Evolutionary conservation across 2,113 vertebrate species (phyloP).

Genomic region (Hyperopisus bebe): DNA sequence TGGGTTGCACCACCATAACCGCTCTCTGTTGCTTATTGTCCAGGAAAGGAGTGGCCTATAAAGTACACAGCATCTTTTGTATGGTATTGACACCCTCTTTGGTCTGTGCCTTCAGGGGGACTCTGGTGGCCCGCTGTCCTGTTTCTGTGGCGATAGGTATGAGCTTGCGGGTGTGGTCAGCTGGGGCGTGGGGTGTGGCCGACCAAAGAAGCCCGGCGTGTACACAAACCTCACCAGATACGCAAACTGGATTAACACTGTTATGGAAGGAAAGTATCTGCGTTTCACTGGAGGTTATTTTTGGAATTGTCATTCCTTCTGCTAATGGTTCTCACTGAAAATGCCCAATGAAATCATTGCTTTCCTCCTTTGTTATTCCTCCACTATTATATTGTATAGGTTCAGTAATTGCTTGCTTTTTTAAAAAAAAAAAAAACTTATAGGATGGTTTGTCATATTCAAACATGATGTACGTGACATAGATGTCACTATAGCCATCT

Average conservation of each 20-base stretch:
- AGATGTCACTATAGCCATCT: background rate
- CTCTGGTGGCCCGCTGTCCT: slow-evolving; percentile 71
- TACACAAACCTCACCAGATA: slow-evolving; percentile 62
- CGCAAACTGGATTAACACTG: slow-evolving; percentile 55
- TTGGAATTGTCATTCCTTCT: background rate
- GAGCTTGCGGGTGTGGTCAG: slow-evolving; percentile 66
- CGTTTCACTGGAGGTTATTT: background rate
- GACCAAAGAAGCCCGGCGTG: slow-evolving; percentile 62
- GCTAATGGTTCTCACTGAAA: background rate
- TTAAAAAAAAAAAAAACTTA: background rate
- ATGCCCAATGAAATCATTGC: background rate
- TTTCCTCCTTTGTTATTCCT: background rate
- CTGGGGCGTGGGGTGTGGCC: slow-evolving; percentile 75
- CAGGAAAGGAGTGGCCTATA: background rate
- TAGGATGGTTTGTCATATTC: background rate
- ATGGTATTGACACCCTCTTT: background rate
- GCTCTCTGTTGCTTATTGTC: slow-evolving; percentile 3
- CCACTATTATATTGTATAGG: background rate
- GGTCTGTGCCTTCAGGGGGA: slow-evolving; percentile 63
- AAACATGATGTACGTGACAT: background rate
- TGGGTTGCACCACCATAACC: background rate
- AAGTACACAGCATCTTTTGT: background rate
- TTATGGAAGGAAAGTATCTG: slow-evolving; percentile 36
- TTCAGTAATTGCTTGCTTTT: background rate
- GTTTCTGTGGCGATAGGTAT: slow-evolving; percentile 46